A percentile compares a stretch with the other conserved stretches of the same genome.
These are phyloP conservation scores for Ephestia elutella DNA, from an alignment of 1,140 invertebrate genomes.

Conservation along the genomic window DNA sequence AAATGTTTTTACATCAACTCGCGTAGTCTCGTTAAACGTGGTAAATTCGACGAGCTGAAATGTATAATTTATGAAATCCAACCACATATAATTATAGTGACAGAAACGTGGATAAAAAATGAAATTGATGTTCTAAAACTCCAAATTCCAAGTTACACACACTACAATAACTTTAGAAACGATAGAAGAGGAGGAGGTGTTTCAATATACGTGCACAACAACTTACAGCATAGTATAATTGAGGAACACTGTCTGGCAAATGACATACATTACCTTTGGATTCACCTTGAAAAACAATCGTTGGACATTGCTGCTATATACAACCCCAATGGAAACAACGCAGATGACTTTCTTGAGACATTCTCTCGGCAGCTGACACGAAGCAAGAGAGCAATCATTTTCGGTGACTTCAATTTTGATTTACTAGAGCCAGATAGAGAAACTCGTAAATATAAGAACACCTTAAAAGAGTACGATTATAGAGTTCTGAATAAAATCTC, in stretches of 20 bases:
- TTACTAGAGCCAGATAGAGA: background rate
- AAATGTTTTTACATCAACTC: too few species aligned
- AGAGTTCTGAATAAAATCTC: conserved; percentile 20
- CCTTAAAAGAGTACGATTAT: conserved; percentile 16
- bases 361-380: conserved; percentile 10
- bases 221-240: conserved; percentile 12
- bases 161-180: conserved; percentile 14
- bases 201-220: conserved; percentile 17
- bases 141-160: conserved; percentile 10
- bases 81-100: conserved; percentile 12
- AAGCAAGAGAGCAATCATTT: conserved; percentile 14
- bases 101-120: conserved; percentile 18
- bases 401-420: conserved; percentile 15
- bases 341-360: conserved; percentile 16
- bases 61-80: too few species aligned
- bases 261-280: conserved; percentile 24
- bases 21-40: too few species aligned
- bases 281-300: conserved; percentile 21
- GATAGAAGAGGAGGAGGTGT: conserved; percentile 17
- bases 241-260: conserved; percentile 8
- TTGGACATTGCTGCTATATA: conserved; percentile 22
- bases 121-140: conserved; percentile 9
- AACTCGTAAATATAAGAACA: conserved; percentile 11
- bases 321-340: conserved; percentile 11
- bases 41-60: too few species aligned